Evolutionary conservation across 2,113 vertebrate genomes (phyloP).

Genomic region (Engraulis encrasicolus): DNA sequence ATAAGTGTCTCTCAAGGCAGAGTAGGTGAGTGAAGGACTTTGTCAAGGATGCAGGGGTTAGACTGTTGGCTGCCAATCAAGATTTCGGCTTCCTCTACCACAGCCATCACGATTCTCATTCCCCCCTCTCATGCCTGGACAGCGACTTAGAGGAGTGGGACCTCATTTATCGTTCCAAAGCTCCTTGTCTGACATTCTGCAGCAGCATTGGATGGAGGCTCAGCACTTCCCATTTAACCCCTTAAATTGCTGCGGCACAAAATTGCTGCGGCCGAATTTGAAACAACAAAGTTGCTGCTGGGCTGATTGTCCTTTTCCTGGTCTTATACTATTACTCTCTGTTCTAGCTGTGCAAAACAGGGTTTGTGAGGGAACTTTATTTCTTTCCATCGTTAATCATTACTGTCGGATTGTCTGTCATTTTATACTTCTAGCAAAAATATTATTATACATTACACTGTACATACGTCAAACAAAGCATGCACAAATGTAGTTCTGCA

Average conservation of each 20-base stretch:
- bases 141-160: slow-evolving; percentile 42
- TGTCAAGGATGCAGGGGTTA: slow-evolving; percentile 37
- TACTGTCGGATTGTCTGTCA: background rate
- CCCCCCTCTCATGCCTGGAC: slow-evolving; percentile 10
- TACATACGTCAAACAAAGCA: background rate
- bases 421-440: too few relatives aligned
- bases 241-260: background rate
- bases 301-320: background rate
- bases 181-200: slow-evolving; percentile 39
- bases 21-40: slow-evolving; percentile 47
- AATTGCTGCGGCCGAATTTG: background rate
- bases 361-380: background rate
- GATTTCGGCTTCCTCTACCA: slow-evolving; percentile 40
- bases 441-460: background rate
- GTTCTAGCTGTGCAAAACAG: background rate
- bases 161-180: slow-evolving; percentile 45
- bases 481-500: background rate
- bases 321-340: background rate
- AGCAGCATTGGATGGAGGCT: background rate
- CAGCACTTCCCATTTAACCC: background rate
- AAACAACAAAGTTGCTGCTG: background rate
- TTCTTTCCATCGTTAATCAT: background rate
- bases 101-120: slow-evolving; percentile 7
- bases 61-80: slow-evolving; percentile 40
- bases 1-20: slow-evolving; percentile 53